Conservation (phyloP, 1,140 invertebrate genomes). For the Meloidogyne chitwoodi region DNA sequence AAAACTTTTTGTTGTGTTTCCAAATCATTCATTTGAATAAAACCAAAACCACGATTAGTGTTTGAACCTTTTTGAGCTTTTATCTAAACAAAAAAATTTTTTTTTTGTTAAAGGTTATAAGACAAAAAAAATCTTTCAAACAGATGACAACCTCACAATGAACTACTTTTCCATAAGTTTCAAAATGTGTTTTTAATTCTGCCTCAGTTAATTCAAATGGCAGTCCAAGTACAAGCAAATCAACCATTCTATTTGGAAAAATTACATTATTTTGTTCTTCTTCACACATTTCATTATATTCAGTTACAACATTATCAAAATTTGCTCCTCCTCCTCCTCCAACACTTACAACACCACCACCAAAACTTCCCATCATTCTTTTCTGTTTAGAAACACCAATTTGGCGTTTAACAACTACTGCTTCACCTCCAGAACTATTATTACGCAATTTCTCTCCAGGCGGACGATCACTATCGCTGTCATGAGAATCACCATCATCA, state of each 20-base stretch:
- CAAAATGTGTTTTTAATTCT: constrained; percentile 63
- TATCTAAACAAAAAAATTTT: not conserved
- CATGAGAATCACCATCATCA: constrained; percentile 39
- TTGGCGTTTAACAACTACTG: not conserved
- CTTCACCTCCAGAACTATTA: not conserved
- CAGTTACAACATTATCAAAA: not conserved
- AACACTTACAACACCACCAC: not conserved
- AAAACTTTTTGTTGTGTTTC: constrained; percentile 60
- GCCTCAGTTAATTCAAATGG: constrained; percentile 64
- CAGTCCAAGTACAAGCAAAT: constrained; percentile 56
- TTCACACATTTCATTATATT: not conserved
- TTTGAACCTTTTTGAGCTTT: constrained; percentile 60
- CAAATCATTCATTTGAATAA: constrained; percentile 63
- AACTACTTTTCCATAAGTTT: constrained; percentile 64
- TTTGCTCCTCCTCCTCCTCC: not conserved
- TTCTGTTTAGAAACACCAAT: constrained; percentile 11
- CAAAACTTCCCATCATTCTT: constrained; percentile 15
- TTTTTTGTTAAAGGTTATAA: not conserved
- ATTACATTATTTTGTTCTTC: not conserved
- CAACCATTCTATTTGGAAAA: constrained; percentile 17
- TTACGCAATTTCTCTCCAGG: constrained; percentile 14
- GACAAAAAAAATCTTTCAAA: not conserved
- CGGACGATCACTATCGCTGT: constrained; percentile 45
- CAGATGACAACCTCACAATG: constrained; percentile 63
- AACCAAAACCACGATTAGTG: constrained; percentile 65